Conservation (phyloP, 2,888 invertebrate genomes). For the Brenthis ino region DNA sequence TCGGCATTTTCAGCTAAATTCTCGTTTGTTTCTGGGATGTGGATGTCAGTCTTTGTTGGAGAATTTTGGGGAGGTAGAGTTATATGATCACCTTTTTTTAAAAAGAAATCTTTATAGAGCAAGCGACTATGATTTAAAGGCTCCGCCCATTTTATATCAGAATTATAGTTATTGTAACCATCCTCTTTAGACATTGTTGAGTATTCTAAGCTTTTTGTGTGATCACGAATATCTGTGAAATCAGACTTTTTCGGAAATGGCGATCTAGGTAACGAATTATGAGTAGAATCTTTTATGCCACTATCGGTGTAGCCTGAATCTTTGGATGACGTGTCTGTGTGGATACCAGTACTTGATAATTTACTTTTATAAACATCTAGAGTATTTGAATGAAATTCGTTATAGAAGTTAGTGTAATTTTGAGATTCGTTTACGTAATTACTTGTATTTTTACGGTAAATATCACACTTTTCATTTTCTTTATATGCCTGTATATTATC, state of each 20-base stretch:
- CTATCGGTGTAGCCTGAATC: slow-evolving; percentile 75
- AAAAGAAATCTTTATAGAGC: slow-evolving; percentile 74
- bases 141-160: slow-evolving; percentile 61
- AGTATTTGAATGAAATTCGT: slow-evolving; percentile 60
- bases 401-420: slow-evolving; percentile 68
- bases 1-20: slow-evolving; percentile 44
- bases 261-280: slow-evolving; percentile 63
- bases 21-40: slow-evolving; percentile 50
- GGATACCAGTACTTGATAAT: slow-evolving; percentile 61
- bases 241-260: slow-evolving; percentile 54
- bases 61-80: slow-evolving; percentile 69
- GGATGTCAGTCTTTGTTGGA: slow-evolving; percentile 53
- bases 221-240: slow-evolving; percentile 49
- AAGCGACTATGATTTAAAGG: slow-evolving; percentile 74
- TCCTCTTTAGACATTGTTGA: slow-evolving; percentile 54
- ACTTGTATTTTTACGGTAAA: slow-evolving; percentile 37
- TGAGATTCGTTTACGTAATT: slow-evolving; percentile 54
- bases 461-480: slow-evolving; percentile 36
- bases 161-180: slow-evolving; percentile 53
- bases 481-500: slow-evolving; percentile 18
- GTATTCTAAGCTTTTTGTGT: slow-evolving; percentile 68
- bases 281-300: slow-evolving; percentile 58
- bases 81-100: slow-evolving; percentile 69
- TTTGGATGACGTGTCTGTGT: slow-evolving; percentile 71
- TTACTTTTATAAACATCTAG: slow-evolving; percentile 54